Percentiles rank a stretch among this genome's conserved stretches.
Conservation (phyloP, 1,140 invertebrate species). For the Rhysida immarginata region DNA sequence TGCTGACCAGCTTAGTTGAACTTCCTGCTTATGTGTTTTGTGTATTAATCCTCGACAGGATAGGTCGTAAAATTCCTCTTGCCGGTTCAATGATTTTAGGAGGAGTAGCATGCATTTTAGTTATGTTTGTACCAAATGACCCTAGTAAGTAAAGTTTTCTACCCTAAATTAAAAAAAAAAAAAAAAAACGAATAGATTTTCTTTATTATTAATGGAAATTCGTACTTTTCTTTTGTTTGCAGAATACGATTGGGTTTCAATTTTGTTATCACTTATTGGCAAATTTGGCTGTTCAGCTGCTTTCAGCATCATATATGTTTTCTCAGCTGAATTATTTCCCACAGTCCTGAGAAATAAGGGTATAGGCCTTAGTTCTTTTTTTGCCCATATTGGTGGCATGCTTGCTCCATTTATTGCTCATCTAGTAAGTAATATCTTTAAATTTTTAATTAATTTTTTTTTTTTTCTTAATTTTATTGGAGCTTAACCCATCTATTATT, state of each 20-base stretch:
- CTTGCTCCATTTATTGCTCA: conserved; percentile 29
- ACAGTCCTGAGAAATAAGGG: conserved; percentile 33
- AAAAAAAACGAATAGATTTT: not conserved
- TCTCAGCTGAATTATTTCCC: conserved; percentile 33
- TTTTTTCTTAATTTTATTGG: not conserved
- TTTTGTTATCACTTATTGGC: conserved; percentile 18
- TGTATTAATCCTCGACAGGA: conserved; percentile 1
- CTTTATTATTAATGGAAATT: not conserved
- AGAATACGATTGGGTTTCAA: conserved; percentile 6
- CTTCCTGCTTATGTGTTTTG: conserved; percentile 10
- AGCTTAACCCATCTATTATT: not conserved
- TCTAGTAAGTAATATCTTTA: conserved; percentile 13
- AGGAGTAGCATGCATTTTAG: conserved; percentile 10
- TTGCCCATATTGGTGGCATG: conserved; percentile 35
- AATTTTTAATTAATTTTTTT: not conserved
- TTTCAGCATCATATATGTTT: conserved; percentile 23
- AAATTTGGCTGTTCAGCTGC: conserved; percentile 22
- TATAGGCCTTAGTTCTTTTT: conserved; percentile 34
- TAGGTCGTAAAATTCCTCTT: conserved; percentile 5
- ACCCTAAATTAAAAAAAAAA: too few relatives aligned
- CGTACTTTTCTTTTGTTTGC: not conserved
- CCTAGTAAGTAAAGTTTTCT: too few relatives aligned
- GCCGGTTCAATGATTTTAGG: conserved; percentile 11
- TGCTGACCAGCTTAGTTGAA: conserved; percentile 9
- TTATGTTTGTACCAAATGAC: conserved; percentile 6